Evolutionary conservation across 1,140 invertebrate species (phyloP).

Genomic region (Hesperophylax magnus): DNA sequence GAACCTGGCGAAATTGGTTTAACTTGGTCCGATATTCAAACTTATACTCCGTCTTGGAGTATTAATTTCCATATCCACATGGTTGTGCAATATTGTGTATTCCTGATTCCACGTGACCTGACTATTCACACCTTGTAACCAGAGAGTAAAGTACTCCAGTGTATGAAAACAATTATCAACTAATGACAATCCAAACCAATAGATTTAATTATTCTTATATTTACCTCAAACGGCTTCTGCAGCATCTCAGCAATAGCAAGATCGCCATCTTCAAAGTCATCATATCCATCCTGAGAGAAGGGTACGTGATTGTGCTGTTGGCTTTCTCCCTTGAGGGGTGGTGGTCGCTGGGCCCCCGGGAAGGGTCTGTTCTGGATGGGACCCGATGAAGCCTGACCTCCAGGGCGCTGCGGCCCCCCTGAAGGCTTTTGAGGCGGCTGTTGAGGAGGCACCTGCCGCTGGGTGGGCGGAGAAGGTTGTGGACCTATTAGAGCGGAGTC

Average conservation of each 20-base stretch:
- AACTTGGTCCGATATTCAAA: no score
- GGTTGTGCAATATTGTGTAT: no score
- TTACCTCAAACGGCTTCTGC: constrained; percentile 58
- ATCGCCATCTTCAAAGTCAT: constrained; percentile 48
- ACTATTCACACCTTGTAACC: no score
- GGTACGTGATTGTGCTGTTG: constrained; percentile 11
- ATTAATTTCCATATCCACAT: no score
- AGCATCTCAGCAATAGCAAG: constrained; percentile 51
- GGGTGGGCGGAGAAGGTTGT: constrained; percentile 29
- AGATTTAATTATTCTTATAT: no score
- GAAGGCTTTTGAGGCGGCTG: constrained; percentile 8
- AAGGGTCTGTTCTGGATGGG: background rate
- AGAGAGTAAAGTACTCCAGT: no score
- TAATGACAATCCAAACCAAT: no score
- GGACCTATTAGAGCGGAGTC: constrained; percentile 63
- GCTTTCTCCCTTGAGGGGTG: background rate
- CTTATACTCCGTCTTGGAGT: no score
- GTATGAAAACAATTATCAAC: no score
- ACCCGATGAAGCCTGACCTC: background rate
- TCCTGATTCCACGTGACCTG: no score
- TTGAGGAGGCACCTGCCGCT: constrained; percentile 46
- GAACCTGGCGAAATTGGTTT: no score
- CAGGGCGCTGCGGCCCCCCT: constrained; percentile 16
- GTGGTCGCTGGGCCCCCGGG: background rate
- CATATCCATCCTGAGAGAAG: constrained; percentile 11